A percentile compares a stretch with the other conserved stretches of the same genome.
These are phyloP conservation scores for Gisinianus flammeolus DNA, from an alignment of 2,888 invertebrate genomes.

Conservation along the genomic window DNA sequence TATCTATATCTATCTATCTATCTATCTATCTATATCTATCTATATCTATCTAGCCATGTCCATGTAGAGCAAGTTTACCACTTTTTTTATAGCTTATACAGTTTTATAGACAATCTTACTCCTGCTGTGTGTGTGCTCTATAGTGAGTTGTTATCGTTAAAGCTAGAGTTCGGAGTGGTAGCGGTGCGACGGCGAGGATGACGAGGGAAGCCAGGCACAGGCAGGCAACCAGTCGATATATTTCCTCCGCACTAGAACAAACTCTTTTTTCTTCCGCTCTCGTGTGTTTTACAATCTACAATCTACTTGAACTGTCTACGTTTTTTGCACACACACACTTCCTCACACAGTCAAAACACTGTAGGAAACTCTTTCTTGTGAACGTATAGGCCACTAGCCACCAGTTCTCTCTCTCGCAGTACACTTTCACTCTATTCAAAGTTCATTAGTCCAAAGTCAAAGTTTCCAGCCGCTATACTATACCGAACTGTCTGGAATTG, in stretches of 20 bases:
- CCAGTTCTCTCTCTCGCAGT: background rate
- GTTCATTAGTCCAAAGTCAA: background rate
- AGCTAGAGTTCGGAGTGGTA: background rate
- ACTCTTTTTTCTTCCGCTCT: constrained; percentile 2
- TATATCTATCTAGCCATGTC: too few species aligned
- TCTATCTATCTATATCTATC: background rate
- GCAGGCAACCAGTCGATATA: constrained; percentile 25
- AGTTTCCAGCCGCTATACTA: background rate
- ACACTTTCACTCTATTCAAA: background rate
- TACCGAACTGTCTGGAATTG: background rate
- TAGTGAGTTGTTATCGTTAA: background rate
- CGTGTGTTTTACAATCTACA: background rate
- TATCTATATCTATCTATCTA: background rate
- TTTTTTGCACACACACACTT: background rate
- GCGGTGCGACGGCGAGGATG: background rate
- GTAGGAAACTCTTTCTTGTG: background rate
- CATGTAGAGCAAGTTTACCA: too few species aligned
- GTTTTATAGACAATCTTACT: background rate
- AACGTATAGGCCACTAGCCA: background rate
- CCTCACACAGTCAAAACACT: background rate
- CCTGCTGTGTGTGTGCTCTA: background rate
- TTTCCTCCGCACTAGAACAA: constrained; percentile 19
- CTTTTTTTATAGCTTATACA: background rate
- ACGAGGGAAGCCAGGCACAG: constrained; percentile 1
- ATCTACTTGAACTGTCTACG: background rate